Conservation (phyloP, 1,140 invertebrate species). For the Ptiloglossa arizonensis region DNA sequence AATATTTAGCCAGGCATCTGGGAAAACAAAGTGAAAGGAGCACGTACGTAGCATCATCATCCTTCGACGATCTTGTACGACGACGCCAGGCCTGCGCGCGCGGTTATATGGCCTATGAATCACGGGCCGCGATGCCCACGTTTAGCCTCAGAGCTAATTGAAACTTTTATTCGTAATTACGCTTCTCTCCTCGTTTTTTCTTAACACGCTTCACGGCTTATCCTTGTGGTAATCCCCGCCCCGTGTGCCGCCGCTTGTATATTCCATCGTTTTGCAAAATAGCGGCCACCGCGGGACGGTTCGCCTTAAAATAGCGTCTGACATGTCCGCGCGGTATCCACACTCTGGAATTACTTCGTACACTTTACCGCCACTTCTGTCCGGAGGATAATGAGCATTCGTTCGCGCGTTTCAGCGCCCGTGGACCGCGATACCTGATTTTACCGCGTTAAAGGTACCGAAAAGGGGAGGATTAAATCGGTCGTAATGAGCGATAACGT, state of each 20-base stretch:
- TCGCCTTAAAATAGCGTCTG: constrained; percentile 18
- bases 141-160: constrained; percentile 62
- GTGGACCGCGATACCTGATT: neutral
- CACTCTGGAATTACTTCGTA: constrained; percentile 30
- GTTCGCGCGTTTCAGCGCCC: neutral
- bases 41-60: constrained; percentile 38
- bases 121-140: constrained; percentile 52
- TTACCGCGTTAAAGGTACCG: constrained; percentile 19
- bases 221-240: constrained; percentile 7
- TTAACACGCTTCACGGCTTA: constrained; percentile 2
- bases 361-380: constrained; percentile 30
- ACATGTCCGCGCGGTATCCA: constrained; percentile 13
- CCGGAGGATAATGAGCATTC: constrained; percentile 11
- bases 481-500: constrained; percentile 23
- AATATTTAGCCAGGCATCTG: constrained; percentile 60
- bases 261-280: constrained; percentile 31
- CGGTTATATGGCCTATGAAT: constrained; percentile 67
- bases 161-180: constrained; percentile 70
- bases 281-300: neutral
- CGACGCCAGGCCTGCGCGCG: constrained; percentile 22
- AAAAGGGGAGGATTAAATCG: constrained; percentile 41
- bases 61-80: constrained; percentile 53
- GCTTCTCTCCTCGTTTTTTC: constrained; percentile 15
- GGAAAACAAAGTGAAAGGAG: constrained; percentile 70
- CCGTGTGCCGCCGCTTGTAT: constrained; percentile 16